Percentiles rank a stretch among this genome's conserved stretches.
phyloP scores from a whole-genome alignment of 2,888 invertebrate genomes.

The Lasioglossum malachurum region DNA sequence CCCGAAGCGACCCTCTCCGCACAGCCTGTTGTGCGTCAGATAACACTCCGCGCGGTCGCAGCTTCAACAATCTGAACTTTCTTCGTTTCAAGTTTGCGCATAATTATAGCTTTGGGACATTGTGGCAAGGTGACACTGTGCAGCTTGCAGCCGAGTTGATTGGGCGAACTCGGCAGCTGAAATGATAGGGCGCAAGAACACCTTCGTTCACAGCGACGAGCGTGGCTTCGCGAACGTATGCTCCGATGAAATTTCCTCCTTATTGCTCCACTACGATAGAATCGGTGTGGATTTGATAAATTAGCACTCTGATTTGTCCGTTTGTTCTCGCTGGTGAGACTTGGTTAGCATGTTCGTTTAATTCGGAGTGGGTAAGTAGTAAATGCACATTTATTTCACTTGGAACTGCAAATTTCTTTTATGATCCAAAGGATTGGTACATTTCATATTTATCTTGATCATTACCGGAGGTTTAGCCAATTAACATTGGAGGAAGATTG shows the following conservation, averaged over 20 bases:
- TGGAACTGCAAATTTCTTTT: neutral
- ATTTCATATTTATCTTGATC: no score
- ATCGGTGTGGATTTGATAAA: neutral
- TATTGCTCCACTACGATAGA: neutral
- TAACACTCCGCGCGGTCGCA: conserved; percentile 11
- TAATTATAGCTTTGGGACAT: conserved; percentile 28
- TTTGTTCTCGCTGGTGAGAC: neutral
- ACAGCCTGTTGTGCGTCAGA: conserved; percentile 15
- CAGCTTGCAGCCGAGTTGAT: neutral
- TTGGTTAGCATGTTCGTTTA: neutral
- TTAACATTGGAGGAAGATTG: neutral
- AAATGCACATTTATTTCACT: neutral
- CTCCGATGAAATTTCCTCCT: neutral
- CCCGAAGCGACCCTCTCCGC: neutral
- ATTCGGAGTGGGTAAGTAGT: neutral
- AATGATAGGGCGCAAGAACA: neutral
- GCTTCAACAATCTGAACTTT: conserved; percentile 18
- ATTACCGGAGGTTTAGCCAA: neutral
- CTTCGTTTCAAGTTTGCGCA: conserved; percentile 40
- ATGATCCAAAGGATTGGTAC: no score
- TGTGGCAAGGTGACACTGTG: neutral
- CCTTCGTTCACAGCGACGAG: neutral
- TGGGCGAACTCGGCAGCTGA: neutral
- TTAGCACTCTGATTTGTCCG: neutral
- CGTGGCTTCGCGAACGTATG: neutral